These are phyloP conservation scores for Athene cunicularia DNA, from an alignment of 2,113 vertebrate genomes.

Conservation along the genomic window DNA sequence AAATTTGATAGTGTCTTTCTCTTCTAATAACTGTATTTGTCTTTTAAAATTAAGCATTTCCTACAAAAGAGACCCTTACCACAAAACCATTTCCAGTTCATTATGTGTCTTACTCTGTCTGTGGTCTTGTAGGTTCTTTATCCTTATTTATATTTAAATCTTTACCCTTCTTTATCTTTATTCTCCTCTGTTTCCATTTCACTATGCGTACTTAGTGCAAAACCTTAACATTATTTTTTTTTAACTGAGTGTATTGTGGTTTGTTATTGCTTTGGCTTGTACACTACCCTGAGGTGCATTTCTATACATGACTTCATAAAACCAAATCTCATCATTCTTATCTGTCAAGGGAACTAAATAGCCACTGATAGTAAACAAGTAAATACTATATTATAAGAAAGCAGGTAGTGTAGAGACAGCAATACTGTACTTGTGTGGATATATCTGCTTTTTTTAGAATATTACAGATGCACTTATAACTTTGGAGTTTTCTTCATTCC, in stretches of 20 bases:
- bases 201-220: background rate
- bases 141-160: background rate
- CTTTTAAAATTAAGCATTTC: background rate
- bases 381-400: background rate
- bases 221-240: background rate
- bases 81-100: background rate
- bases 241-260: background rate
- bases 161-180: background rate
- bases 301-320: background rate
- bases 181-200: background rate
- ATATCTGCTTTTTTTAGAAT: background rate
- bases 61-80: background rate
- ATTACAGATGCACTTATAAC: background rate
- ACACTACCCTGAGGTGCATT: background rate
- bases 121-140: background rate
- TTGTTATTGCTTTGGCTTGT: background rate
- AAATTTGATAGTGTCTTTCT: background rate
- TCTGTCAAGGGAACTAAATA: background rate
- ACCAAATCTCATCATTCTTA: background rate
- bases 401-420: background rate
- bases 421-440: background rate
- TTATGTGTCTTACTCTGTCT: background rate
- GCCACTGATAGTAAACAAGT: background rate
- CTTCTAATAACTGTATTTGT: background rate
- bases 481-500: background rate